Evolutionary conservation across 2,888 invertebrate species (phyloP).

Genomic region (Yponomeuta malinellus): DNA sequence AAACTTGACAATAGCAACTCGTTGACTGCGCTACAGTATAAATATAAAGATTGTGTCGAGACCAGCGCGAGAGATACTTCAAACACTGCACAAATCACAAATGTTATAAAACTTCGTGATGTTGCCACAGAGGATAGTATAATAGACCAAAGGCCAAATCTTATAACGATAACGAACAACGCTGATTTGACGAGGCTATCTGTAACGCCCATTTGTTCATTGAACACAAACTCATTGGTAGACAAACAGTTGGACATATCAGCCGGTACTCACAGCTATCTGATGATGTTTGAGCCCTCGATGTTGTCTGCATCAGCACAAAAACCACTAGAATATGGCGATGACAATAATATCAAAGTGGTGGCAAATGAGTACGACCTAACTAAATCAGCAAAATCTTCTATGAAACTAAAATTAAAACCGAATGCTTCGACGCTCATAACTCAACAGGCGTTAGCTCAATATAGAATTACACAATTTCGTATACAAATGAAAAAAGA

Average conservation of each 20-base stretch:
- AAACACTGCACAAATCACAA: background rate
- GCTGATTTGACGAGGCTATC: constrained; percentile 28
- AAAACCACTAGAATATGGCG: background rate
- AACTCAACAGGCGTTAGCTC: constrained; percentile 25
- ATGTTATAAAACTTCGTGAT: background rate
- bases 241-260: background rate
- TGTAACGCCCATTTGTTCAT: constrained; percentile 42
- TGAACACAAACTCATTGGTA: constrained; percentile 28
- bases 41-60: background rate
- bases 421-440: background rate
- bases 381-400: background rate
- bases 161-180: background rate
- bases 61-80: background rate
- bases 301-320: background rate
- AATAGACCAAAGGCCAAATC: background rate
- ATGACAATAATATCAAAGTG: background rate
- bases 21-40: background rate
- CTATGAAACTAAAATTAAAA: background rate
- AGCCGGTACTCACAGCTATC: background rate
- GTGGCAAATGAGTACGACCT: background rate
- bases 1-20: background rate
- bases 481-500: constrained; percentile 46
- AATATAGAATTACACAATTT: constrained; percentile 43
- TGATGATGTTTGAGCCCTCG: background rate
- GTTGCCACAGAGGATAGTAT: background rate